phyloP scores from a whole-genome alignment of 2,888 invertebrate genomes.

The Malthinus seriepunctatus region DNA sequence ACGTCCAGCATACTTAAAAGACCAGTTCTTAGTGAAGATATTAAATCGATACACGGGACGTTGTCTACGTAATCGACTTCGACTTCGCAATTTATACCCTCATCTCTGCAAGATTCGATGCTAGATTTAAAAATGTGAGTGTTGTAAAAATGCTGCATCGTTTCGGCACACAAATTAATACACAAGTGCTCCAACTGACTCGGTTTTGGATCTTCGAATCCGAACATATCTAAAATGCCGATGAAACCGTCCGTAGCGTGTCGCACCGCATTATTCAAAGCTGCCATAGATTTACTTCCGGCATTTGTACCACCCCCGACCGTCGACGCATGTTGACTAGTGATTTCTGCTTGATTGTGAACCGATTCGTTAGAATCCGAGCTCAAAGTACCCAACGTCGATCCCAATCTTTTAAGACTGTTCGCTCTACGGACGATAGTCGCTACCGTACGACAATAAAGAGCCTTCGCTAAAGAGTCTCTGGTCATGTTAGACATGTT shows the following conservation, averaged over 20 bases:
- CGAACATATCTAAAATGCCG: conserved; percentile 95
- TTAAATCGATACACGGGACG: conserved; percentile 93
- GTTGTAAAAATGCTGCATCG: conserved; percentile 97
- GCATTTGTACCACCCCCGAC: conserved; percentile 72
- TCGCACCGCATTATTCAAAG: conserved; percentile 87
- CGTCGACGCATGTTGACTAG: conserved; percentile 84
- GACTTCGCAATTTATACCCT: conserved; percentile 86
- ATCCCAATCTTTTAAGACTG: conserved; percentile 83
- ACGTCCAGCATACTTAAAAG: conserved; percentile 90
- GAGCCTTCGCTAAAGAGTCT: conserved; percentile 86
- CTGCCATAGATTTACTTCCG: conserved; percentile 90
- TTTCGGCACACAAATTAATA: conserved; percentile 94
- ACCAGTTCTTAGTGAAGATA: conserved; percentile 90
- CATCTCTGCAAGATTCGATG: conserved; percentile 91
- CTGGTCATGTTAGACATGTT: conserved; percentile 87
- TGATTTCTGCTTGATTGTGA: conserved; percentile 82
- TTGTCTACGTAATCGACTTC: conserved; percentile 94
- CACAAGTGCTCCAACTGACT: conserved; percentile 91
- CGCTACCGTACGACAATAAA: conserved; percentile 92
- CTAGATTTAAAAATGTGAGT: conserved; percentile 95
- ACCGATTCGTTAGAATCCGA: conserved; percentile 93
- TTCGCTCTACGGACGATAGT: conserved; percentile 93
- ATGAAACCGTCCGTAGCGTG: conserved; percentile 95
- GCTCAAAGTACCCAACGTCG: conserved; percentile 80
- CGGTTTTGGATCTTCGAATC: conserved; percentile 91